Evolutionary conservation across 2,797 vertebrate genomes (phyloP).

Genomic region (Octomys mimax): DNA sequence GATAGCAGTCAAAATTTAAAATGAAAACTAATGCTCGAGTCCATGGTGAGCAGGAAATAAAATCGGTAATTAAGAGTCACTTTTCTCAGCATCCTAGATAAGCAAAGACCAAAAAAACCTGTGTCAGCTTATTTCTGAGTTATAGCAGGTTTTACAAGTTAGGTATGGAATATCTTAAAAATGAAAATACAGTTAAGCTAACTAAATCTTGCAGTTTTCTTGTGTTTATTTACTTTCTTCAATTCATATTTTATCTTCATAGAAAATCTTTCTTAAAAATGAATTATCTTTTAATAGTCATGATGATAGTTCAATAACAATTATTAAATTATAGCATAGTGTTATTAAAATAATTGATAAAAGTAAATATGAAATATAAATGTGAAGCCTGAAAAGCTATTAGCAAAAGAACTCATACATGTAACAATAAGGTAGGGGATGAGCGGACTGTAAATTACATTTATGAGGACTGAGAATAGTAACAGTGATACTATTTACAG

Average conservation of each 20-base stretch:
- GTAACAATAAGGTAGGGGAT: background rate
- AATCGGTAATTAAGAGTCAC: background rate
- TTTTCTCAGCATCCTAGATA: background rate
- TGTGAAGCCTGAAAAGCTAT: conserved; percentile 1
- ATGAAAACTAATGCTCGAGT: conserved; percentile 8
- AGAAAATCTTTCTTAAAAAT: background rate
- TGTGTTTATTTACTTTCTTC: conserved; percentile 56
- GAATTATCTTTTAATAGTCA: conserved; percentile 47
- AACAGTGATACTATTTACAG: background rate
- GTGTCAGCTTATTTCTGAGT: background rate
- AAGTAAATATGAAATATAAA: conserved; percentile 51
- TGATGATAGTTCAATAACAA: conserved; percentile 16
- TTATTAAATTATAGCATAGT: background rate
- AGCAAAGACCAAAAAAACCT: background rate
- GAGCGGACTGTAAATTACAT: background rate
- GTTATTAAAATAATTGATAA: conserved; percentile 47
- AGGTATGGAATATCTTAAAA: background rate
- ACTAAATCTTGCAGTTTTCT: conserved; percentile 46
- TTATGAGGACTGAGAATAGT: background rate
- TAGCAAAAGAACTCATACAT: background rate
- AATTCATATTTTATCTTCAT: conserved; percentile 27
- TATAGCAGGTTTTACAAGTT: background rate
- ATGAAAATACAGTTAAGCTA: background rate
- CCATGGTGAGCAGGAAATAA: background rate
- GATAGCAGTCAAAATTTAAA: background rate